Evolutionary conservation across 2,888 invertebrate species (phyloP).

Genomic region (Lasioglossum morio): DNA sequence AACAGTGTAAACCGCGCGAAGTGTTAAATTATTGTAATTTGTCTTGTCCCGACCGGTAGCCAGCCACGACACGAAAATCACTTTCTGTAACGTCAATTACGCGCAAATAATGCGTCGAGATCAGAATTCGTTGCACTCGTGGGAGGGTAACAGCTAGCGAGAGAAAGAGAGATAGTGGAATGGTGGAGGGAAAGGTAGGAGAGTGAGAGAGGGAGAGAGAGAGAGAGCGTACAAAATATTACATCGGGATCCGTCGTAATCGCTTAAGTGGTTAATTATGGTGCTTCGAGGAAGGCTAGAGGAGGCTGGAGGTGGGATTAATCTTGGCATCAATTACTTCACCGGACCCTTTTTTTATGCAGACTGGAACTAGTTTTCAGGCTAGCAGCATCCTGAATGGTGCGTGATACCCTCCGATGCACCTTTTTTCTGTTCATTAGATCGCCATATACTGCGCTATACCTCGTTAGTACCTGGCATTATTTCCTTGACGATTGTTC

Average conservation of each 20-base stretch:
- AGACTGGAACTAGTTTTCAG: slow-evolving; percentile 59
- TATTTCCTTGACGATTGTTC: slow-evolving; percentile 26
- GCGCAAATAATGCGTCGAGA: slow-evolving; percentile 51
- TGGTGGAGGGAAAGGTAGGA: neutral
- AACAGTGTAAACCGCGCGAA: slow-evolving; percentile 45
- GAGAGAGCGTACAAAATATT: slow-evolving; percentile 69
- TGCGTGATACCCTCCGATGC: slow-evolving; percentile 21
- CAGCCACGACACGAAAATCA: slow-evolving; percentile 54
- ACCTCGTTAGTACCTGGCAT: slow-evolving; percentile 22
- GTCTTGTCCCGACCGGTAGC: slow-evolving; percentile 45
- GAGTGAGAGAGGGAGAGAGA: neutral
- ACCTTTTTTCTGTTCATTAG: slow-evolving; percentile 47
- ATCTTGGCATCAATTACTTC: slow-evolving; percentile 73
- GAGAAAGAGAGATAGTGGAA: slow-evolving; percentile 25
- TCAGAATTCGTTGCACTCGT: slow-evolving; percentile 64
- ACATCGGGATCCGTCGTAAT: slow-evolving; percentile 77
- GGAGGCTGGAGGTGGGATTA: slow-evolving; percentile 73
- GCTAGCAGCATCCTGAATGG: slow-evolving; percentile 35
- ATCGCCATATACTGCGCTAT: slow-evolving; percentile 14
- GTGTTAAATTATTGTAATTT: slow-evolving; percentile 59
- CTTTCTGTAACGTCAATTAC: slow-evolving; percentile 46
- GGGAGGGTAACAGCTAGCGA: neutral
- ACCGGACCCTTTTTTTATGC: slow-evolving; percentile 60
- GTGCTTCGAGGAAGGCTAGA: slow-evolving; percentile 75
- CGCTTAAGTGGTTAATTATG: slow-evolving; percentile 80